Base-by-base conservation (phyloP, 92 coral and sea anemone species). In the Epizoanthus rinbou region DNA sequence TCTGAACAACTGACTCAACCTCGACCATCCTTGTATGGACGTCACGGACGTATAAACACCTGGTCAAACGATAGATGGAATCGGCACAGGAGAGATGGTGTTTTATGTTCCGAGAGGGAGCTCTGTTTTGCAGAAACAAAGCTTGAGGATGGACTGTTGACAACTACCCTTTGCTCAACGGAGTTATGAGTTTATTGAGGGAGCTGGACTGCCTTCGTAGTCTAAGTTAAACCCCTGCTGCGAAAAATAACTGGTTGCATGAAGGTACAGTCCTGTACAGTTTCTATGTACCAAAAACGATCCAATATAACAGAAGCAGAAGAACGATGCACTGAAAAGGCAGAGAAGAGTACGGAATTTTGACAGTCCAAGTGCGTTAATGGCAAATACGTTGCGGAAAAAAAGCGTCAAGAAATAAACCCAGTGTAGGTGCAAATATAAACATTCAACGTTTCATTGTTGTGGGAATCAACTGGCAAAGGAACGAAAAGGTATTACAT, bases 51-150 rank as follows among this genome's bases (percentile, higher is more conserved):
- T 3, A 3, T 6, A 37, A 69, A 78, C 16, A 60, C 82, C 53
- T 78, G 82, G 82, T 63, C 69, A 21, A 78, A 78, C 58, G 82
- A 78, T 35, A 37, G 82, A 63, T 78, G 82, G 82, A 41, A 43
- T 7, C 6, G 17, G 39, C 52, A 21, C 66, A 60, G 59, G 31
- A 78, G 71, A 45, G 71, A 78, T 41, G 82, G 82, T 19, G 53
- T 78, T 60, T 22, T 62, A 37, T 78, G 52, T 0, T 60, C 57
- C 13, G 50, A 62, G 18, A 57, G 57, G 17, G 82, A 62, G 45
- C 57, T 78, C 56, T 39, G 37, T 18, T 76, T 59, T 62, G 82
- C 22, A 19, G 82, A 78, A 78, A 78, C 82, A 60, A 62, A 78
- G 47, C 58, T 78, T 57, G 65, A 59, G 13, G 69, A 78, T 62